Evolutionary conservation across 2,113 vertebrate species (phyloP).

Genomic region (Dipodomys merriami): DNA sequence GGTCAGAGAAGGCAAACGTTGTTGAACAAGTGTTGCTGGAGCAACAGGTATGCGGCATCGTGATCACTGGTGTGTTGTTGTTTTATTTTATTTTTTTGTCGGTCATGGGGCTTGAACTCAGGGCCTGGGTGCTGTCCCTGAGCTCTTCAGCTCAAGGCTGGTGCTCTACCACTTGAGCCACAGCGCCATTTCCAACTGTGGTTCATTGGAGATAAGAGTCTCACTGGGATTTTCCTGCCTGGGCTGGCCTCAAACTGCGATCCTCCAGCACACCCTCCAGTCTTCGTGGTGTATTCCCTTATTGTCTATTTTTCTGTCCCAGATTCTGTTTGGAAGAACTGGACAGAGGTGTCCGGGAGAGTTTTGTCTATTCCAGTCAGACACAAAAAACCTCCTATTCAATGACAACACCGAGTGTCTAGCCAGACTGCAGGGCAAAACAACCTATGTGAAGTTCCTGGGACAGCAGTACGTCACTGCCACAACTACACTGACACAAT

Average conservation of each 20-base stretch:
- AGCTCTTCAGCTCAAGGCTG: too few species aligned
- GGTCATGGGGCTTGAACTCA: too few species aligned
- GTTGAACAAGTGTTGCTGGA: conserved; percentile 47
- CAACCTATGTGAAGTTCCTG: conserved; percentile 68
- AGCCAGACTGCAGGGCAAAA: conserved; percentile 60
- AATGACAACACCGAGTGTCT: conserved; percentile 86
- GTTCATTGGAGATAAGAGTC: too few species aligned
- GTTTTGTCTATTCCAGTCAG: conserved; percentile 83
- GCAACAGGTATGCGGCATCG: conserved; percentile 76
- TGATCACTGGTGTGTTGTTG: too few species aligned
- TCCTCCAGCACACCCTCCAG: too few species aligned
- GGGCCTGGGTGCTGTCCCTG: too few species aligned
- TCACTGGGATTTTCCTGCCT: too few species aligned
- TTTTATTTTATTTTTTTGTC: too few species aligned
- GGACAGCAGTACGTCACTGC: conserved; percentile 78
- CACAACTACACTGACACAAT: conserved; percentile 75
- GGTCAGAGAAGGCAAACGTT: background rate
- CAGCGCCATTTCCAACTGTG: too few species aligned
- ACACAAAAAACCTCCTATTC: conserved; percentile 85
- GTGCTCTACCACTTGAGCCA: too few species aligned
- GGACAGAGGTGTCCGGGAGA: background rate
- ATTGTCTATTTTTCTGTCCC: background rate
- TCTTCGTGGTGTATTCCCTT: background rate
- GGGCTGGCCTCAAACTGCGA: too few species aligned
- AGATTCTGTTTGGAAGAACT: conserved; percentile 79